Evolutionary conservation across 64 coral and sea anemone species (phyloP), one percentile per base, ranked within the genome.

Genomic region (Astreopora myriophthalma): DNA sequence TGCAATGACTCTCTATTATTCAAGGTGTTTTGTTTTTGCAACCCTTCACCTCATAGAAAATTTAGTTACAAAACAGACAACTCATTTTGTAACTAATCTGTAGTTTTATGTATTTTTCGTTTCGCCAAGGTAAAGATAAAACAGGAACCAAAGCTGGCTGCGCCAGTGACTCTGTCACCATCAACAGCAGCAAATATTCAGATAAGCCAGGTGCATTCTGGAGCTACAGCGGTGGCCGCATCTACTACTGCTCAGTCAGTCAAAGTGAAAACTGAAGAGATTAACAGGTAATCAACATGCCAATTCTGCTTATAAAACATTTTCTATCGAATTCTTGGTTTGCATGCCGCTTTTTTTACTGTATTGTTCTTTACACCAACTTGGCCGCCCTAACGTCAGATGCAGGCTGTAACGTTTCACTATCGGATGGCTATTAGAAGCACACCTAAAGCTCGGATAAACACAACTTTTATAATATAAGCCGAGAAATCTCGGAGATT

Each of bases 171-270:
- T 24, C 40, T 44, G 5, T 30, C 49, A 32, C 19, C 57, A 22
- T 42, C 49, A 57, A 39, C 63, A 51, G 39, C 14, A 3, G 55
- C 91, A 71, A 74, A 87, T 68, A 93, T 93, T 61, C 85, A 93
- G 62, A 93, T 88, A 16, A 80, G 85, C 0, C 74, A 93, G 1
- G 75, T 93, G 57, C 85, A 88, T 58, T 93, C 85, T 36, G 85
- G 85, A 22, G n/a, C 39, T 27, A 36, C 71, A 23, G 76, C 74
- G 72, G 91, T 87, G 20, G 69, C 79, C 28, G 84, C 74, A 13
- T 85, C 73, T 22, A 29, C 60, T 20, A 29, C 91, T 8, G 38
- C 28, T 19, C 63, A 38, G 2, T 8, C 74, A 61, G 10, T 74
- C 27, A 65, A 64, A 73, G 85, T 93, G 42, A 93, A 93, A 25